Conservation (phyloP, 2,888 invertebrate species). For the Palloptera scutellata region DNA sequence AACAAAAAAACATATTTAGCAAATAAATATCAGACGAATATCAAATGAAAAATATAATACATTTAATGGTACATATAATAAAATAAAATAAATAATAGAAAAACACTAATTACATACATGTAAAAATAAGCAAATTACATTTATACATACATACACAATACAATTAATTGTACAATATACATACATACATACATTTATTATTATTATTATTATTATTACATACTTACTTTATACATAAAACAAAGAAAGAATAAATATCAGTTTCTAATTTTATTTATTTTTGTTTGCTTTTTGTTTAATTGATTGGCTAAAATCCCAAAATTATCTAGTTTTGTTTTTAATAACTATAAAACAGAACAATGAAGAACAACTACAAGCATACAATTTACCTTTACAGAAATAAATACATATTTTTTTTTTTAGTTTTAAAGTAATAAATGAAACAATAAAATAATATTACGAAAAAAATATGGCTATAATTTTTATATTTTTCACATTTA, state of each 20-base stretch:
- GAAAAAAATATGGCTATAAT: no score
- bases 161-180: conserved; percentile 2
- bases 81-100: no score
- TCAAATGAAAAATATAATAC: conserved; percentile 18
- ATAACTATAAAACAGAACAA: neutral
- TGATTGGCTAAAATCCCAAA: no score
- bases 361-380: neutral
- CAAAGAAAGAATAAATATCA: conserved; percentile 24
- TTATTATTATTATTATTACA: no score
- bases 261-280: neutral
- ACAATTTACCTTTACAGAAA: neutral
- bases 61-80: conserved; percentile 18
- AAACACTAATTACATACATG: neutral
- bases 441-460: no score
- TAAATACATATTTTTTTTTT: no score
- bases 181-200: conserved; percentile 30
- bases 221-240: no score
- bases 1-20: neutral
- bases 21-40: conserved; percentile 23
- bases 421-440: no score
- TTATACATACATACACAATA: conserved; percentile 1
- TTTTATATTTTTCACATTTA: neutral
- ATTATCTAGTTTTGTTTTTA: no score
- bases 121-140: neutral
- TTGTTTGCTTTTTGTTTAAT: no score